A percentile compares a stretch with the other conserved stretches of the same genome.
These are phyloP conservation scores for Notodonta ziczac DNA, from an alignment of 2,888 invertebrate genomes.

Conservation along the genomic window DNA sequence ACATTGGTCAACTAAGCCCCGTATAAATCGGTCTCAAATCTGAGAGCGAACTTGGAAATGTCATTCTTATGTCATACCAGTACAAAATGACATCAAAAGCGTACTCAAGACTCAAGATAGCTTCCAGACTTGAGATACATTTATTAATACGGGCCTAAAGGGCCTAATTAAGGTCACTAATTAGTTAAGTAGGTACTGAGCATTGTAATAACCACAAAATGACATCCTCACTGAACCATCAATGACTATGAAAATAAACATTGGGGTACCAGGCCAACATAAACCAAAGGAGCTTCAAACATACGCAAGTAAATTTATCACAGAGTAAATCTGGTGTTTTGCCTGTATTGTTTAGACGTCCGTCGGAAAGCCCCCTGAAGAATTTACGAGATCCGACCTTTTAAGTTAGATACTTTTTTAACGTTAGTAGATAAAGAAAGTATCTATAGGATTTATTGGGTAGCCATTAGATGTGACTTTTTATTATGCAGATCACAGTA, in stretches of 20 bases:
- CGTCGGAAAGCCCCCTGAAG: slow-evolving; percentile 48
- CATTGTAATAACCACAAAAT: no score
- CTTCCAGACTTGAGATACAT: no score
- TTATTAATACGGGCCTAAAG: no score
- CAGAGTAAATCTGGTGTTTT: slow-evolving; percentile 11
- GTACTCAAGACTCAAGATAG: no score
- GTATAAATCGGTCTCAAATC: no score
- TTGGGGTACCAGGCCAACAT: background rate
- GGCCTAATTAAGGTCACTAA: no score
- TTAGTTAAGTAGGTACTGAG: no score
- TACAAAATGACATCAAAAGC: no score
- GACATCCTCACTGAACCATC: no score
- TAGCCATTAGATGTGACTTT: slow-evolving; percentile 5
- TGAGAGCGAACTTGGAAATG: no score
- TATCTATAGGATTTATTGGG: slow-evolving; percentile 25
- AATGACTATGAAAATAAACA: background rate
- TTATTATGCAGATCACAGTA: background rate
- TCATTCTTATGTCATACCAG: no score
- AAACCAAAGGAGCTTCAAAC: slow-evolving; percentile 4
- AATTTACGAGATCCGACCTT: slow-evolving; percentile 55
- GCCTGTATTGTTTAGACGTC: slow-evolving; percentile 25
- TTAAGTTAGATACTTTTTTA: slow-evolving; percentile 32
- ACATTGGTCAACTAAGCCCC: no score
- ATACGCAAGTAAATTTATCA: slow-evolving; percentile 16
- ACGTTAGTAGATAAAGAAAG: slow-evolving; percentile 30